Conservation (phyloP, 2,888 invertebrate genomes). For the Beris chalybata region DNA sequence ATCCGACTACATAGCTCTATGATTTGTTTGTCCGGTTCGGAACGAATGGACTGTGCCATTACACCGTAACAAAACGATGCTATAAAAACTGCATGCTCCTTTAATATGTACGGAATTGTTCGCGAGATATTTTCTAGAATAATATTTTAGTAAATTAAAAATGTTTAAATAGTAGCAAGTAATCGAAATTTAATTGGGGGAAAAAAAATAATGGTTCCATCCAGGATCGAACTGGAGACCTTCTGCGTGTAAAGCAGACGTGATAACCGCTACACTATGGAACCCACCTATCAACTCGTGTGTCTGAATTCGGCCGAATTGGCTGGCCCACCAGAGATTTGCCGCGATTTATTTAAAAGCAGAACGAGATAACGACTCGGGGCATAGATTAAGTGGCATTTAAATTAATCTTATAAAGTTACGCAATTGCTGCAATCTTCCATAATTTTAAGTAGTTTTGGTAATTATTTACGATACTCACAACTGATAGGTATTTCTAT, state of each 20-base stretch:
- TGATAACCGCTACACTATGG: conserved; percentile 59
- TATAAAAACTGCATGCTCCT: conserved; percentile 52
- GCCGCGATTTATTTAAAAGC: too few relatives aligned
- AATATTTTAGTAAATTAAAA: conserved; percentile 23
- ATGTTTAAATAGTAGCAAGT: not conserved
- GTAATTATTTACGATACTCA: too few relatives aligned
- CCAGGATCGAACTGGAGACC: conserved; percentile 58
- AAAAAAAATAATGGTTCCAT: conserved; percentile 51
- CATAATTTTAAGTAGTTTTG: too few relatives aligned
- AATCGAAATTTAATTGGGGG: not conserved
- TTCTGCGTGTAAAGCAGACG: conserved; percentile 59
- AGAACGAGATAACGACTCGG: too few relatives aligned
- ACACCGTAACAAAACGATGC: conserved; percentile 55
- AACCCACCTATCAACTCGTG: conserved; percentile 44
- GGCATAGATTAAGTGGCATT: too few relatives aligned
- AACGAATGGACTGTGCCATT: conserved; percentile 56
- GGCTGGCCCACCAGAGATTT: too few relatives aligned
- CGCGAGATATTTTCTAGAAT: conserved; percentile 51
- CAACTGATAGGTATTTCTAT: too few relatives aligned
- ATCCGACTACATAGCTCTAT: conserved; percentile 58
- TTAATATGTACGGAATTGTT: conserved; percentile 52
- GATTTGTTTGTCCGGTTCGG: conserved; percentile 55
- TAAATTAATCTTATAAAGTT: too few relatives aligned
- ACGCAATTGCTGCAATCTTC: too few relatives aligned
- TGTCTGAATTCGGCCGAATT: too few relatives aligned